A percentile compares a stretch with the other conserved stretches of the same genome.
These are phyloP conservation scores for Hermaeophaga mercurialis DNA, from an alignment of 2,888 invertebrate genomes.

Conservation along the genomic window DNA sequence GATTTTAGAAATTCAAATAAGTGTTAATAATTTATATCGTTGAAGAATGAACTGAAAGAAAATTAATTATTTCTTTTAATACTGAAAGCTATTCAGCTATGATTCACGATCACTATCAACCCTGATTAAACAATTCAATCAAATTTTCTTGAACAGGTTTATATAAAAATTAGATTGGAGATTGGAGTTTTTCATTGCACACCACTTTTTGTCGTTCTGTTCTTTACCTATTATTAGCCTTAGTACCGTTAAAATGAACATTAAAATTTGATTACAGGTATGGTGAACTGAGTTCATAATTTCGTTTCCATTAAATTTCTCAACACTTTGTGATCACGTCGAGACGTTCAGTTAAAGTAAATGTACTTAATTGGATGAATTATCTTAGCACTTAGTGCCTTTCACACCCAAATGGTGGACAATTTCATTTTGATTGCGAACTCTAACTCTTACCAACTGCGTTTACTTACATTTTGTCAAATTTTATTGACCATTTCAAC, in stretches of 20 bases:
- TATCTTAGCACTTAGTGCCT: neutral
- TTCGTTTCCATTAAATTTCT: slow-evolving; percentile 7
- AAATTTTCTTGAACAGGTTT: too few relatives aligned
- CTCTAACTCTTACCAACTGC: neutral
- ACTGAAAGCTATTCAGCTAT: too few relatives aligned
- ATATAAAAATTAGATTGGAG: too few relatives aligned
- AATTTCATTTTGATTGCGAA: neutral
- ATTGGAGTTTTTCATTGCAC: too few relatives aligned
- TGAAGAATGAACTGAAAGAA: too few relatives aligned
- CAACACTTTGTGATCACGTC: slow-evolving; percentile 11
- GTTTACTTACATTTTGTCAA: neutral
- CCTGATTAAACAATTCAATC: too few relatives aligned
- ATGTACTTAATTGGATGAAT: slow-evolving; percentile 6
- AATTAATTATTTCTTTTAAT: too few relatives aligned
- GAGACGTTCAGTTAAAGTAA: slow-evolving; percentile 4
- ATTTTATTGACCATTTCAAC: neutral
- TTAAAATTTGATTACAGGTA: slow-evolving; percentile 10
- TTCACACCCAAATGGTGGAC: neutral
- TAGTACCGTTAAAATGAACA: neutral
- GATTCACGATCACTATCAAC: too few relatives aligned
- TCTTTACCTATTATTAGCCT: too few relatives aligned
- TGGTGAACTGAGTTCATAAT: slow-evolving; percentile 10
- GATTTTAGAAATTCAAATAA: too few relatives aligned
- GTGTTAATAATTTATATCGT: too few relatives aligned
- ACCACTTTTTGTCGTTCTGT: too few relatives aligned